These are phyloP conservation scores for Melopsittacus undulatus DNA, from an alignment of 2,797 vertebrate species.

Conservation along the genomic window DNA sequence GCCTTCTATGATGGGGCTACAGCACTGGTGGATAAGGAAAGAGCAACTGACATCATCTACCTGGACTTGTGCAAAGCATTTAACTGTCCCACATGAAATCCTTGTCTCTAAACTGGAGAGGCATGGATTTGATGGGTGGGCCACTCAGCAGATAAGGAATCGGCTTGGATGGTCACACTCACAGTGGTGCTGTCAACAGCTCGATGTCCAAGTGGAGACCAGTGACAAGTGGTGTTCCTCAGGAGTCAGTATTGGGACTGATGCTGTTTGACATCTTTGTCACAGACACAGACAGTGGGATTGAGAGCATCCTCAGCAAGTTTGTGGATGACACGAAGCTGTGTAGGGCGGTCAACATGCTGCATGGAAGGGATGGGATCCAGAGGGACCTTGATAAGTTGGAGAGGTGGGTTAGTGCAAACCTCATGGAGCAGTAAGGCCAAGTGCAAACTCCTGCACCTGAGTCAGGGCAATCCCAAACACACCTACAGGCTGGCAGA, in stretches of 20 bases:
- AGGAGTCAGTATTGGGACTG: neutral
- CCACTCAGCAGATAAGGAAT: neutral
- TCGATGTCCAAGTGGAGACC: neutral
- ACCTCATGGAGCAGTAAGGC: neutral
- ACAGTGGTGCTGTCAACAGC: neutral
- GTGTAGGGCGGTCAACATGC: neutral
- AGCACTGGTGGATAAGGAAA: neutral
- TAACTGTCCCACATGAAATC: neutral
- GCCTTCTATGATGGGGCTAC: neutral
- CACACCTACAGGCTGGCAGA: neutral
- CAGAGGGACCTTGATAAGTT: neutral
- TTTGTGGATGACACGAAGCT: neutral
- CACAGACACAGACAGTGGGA: neutral
- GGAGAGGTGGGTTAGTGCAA: neutral
- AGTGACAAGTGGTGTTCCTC: neutral
- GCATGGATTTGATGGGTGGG: neutral
- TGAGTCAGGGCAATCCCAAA: neutral
- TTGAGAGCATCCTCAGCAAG: neutral
- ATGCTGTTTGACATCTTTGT: neutral
- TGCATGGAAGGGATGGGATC: neutral
- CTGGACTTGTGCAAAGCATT: neutral
- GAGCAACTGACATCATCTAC: neutral
- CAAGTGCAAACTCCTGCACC: neutral
- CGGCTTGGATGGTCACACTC: neutral
- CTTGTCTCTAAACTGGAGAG: neutral